Conservation (phyloP, 2,797 vertebrate genomes). For the Enteromius viviparus region DNA sequence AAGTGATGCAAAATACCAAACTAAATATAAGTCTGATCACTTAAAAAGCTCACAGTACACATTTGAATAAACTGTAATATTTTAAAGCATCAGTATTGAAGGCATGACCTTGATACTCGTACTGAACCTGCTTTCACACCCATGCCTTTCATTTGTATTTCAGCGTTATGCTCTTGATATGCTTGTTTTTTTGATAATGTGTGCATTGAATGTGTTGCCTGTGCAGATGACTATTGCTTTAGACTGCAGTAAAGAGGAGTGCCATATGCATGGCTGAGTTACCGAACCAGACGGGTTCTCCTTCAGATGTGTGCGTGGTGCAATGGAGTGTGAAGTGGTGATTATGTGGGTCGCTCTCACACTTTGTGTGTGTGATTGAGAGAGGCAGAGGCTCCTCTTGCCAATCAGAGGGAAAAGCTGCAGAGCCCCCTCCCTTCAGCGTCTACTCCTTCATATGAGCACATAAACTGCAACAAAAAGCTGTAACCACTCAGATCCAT, state of each 20-base stretch:
- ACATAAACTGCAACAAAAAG: slow-evolving; percentile 12
- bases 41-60: background rate
- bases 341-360: slow-evolving; percentile 64
- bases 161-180: slow-evolving; percentile 18
- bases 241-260: slow-evolving; percentile 38
- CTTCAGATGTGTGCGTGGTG: slow-evolving; percentile 59
- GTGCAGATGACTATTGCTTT: slow-evolving; percentile 35
- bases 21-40: background rate
- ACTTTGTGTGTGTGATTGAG: slow-evolving; percentile 55
- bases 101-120: slow-evolving; percentile 4
- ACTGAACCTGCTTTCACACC: slow-evolving; percentile 1
- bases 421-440: slow-evolving; percentile 25
- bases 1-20: background rate
- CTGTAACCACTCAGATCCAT: background rate
- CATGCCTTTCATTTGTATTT: slow-evolving; percentile 35
- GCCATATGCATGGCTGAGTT: slow-evolving; percentile 9
- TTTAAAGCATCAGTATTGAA: background rate
- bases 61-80: background rate
- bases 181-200: background rate
- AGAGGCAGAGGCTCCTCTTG: slow-evolving; percentile 47
- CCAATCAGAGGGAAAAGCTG: slow-evolving; percentile 33
- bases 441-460: slow-evolving; percentile 15
- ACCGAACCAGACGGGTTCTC: slow-evolving; percentile 41
- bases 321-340: slow-evolving; percentile 61
- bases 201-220: slow-evolving; percentile 20